Evolutionary conservation across 2,113 vertebrate genomes (phyloP), one percentile per base, ranked within the genome.

Genomic region (Dryoscopus gambensis): DNA sequence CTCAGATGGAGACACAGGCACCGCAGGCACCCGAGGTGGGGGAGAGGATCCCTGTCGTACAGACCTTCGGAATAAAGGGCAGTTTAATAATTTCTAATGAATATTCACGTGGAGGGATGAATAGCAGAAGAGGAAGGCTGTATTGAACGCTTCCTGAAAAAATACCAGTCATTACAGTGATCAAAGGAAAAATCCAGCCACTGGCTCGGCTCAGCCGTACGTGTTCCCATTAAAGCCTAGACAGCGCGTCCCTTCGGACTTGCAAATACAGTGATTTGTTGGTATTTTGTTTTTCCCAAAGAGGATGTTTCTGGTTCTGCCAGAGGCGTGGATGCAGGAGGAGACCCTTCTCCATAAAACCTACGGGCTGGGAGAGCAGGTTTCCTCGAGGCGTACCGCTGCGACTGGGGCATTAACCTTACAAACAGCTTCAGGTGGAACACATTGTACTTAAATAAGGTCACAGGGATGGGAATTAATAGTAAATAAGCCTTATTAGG

Each of bases 331-430:
- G 65, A 30, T 80, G 67, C 2, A 3, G 55, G 42, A 78, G 39
- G 62, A 74, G 27, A 55, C 27, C 18, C 27, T 89, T 78, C 25
- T 24, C 30, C 15, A 4, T 57, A 21, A 70, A 91, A 37, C 37
- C 15, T 4, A 8, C 44, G 40, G 64, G 19, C 63, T n/a, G 24
- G 52, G 62, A 67, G 44, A 52, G 4, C 30, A 33, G 27, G 33
- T 65, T 22, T 89, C 8, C 73, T 37, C 0, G 0, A 52, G 30
- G 37, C 0, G 0, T 44, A 9, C 65, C 11, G 1, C 6, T 67
- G 68, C 5, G 3, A 33, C 50, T 39, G 10, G 13, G 23, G 23
- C 42, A 30, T 92, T 92, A 80, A 59, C 30, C 20, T 71, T 84
- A 56, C 50, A 67, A 84, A 33, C 53, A 47, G 4, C 55, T 37